A percentile compares a stretch with the other conserved stretches of the same genome.
phyloP scores from a whole-genome alignment of 1,140 invertebrate genomes.

The Globodera ellingtonae region DNA sequence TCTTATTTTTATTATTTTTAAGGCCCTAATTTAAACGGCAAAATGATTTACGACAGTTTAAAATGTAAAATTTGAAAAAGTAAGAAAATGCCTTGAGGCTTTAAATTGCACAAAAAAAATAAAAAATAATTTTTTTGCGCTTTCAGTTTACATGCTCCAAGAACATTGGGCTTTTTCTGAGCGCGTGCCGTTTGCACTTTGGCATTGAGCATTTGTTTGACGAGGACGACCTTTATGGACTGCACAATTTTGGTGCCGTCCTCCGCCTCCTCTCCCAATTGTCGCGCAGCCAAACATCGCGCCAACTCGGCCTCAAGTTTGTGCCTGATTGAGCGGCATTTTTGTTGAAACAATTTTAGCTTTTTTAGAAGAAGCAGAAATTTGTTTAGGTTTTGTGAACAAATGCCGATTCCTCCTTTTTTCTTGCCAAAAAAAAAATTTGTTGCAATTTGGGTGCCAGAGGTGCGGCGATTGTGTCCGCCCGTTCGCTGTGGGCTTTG shows the following conservation, averaged over 20 bases:
- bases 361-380: neutral
- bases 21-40: too few species aligned
- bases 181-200: slow-evolving; percentile 47
- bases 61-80: too few species aligned
- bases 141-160: slow-evolving; percentile 51
- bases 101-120: neutral
- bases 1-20: too few species aligned
- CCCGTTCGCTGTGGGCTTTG: too few species aligned
- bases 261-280: slow-evolving; percentile 43
- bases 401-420: too few species aligned
- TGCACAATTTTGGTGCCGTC: slow-evolving; percentile 45
- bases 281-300: slow-evolving; percentile 29
- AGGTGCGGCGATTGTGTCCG: too few species aligned
- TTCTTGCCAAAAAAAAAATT: too few species aligned
- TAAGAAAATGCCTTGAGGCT: slow-evolving; percentile 27
- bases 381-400: too few species aligned
- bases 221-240: slow-evolving; percentile 46
- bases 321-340: neutral
- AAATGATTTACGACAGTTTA: too few species aligned
- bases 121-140: neutral
- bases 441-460: too few species aligned
- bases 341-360: too few species aligned
- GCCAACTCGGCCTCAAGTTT: slow-evolving; percentile 38
- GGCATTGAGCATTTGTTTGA: slow-evolving; percentile 42
- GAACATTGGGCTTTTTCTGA: slow-evolving; percentile 45